Evolutionary conservation across 1,140 invertebrate genomes (phyloP), one percentile per base, ranked within the genome.

Genomic region (Acarapis woodi): DNA sequence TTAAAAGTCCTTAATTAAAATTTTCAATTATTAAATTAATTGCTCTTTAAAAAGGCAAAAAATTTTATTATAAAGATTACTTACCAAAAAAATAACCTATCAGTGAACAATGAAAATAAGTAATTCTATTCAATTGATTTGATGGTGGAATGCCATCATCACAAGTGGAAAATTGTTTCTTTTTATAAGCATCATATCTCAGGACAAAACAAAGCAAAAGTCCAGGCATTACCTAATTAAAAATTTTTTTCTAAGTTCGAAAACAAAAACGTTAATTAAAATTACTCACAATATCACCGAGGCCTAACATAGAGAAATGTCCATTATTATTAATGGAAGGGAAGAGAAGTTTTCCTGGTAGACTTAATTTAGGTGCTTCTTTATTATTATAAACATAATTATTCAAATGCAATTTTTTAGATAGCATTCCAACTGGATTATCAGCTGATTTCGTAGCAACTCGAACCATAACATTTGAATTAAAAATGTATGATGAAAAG

Each of bases 401-500:
- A 35, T 73, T 72, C 40, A 90, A 62, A 54, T 90, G 78, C 42
- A 90, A 61, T 54, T 82, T 79, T 44, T 82, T 66, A 32, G 83
- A 80, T 37, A 90, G 75, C 42, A 88, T 61, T 44, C 80, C 80
- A 46, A 60, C 80, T 12, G 85, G 85, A 62, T 94, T 94, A 49
- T 94, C 83, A 24, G 85, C 85, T 32, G 82, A 77, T 52, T 82
- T 58, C 23, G 73, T 80, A 26, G 75, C 74, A 35, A 78, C 73
- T 62, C 88, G 32, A 38, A 94, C 83, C 87, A 94, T 94, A 37
- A 94, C 82, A 53, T 94, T 94, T 49, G 85, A 80, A 59, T 79
- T 93, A 62, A 93, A 94, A 51, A 94, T 85, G 52, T 90, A 93
- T 0, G 82, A 87, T 4, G 83, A 90, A 62, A 93, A 93, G 58